phyloP scores from a whole-genome alignment of 37 sponge, comb jelly and placozoan genomes.

The Petrosia ficiformis region DNA sequence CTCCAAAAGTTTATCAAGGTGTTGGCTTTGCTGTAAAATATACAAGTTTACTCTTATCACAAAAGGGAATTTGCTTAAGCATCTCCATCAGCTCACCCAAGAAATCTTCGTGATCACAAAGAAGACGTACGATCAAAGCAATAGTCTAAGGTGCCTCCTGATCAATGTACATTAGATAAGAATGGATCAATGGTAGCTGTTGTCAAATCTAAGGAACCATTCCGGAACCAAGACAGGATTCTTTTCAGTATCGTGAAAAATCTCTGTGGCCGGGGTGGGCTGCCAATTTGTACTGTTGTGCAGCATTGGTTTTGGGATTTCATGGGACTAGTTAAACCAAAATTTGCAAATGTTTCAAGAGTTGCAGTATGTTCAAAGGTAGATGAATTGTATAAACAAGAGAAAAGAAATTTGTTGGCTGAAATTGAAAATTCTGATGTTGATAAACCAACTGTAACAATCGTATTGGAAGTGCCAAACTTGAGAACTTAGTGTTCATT shows the following conservation, averaged over 20 bases:
- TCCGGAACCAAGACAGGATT: constrained; percentile 2
- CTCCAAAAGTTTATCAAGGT: too few species aligned
- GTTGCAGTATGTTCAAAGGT: neutral
- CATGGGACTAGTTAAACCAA: neutral
- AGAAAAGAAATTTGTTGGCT: neutral
- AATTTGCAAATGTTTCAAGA: constrained; percentile 2
- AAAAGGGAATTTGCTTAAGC: constrained; percentile 12
- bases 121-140: too few species aligned
- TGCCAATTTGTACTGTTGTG: constrained; percentile 1
- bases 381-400: neutral
- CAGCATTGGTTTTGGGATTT: constrained; percentile 4
- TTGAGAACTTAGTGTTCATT: too few species aligned
- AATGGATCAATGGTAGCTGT: neutral
- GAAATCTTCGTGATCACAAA: constrained; percentile 1
- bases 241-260: neutral
- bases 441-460: neutral
- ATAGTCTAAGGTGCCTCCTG: too few species aligned
- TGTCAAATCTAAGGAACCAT: neutral
- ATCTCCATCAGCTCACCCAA: neutral
- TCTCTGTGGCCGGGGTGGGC: neutral
- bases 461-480: too few species aligned
- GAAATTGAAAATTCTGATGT: constrained; percentile 3
- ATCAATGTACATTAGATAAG: neutral
- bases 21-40: neutral
- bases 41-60: neutral